Evolutionary conservation across 2,113 vertebrate genomes (phyloP), one percentile per base, ranked within the genome.

Genomic region (Ammodytes dubius): DNA sequence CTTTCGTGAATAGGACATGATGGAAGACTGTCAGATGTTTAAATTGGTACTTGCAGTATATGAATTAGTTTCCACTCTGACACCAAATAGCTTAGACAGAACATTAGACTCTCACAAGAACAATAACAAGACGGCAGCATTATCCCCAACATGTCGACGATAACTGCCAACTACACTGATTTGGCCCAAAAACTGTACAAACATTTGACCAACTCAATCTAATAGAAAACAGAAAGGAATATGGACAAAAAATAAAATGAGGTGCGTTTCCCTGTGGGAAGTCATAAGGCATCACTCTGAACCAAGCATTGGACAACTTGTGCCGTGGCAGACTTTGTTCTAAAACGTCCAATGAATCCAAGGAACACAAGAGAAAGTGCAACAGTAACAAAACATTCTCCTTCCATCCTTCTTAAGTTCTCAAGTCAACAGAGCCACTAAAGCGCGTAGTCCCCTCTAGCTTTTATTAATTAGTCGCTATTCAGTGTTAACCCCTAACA

Each of bases 261-360:
- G n/a, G 35, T 56, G 57, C 6, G 12, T 69, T 76, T 70, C 57
- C 49, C 12, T 66, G 7, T 46, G 42, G 53, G 68, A 74, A 52
- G 54, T 80, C 27, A 78, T 82, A 92, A 94, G 94, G 94, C 93
- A 92, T 74, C 68, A 85, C 54, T 81, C 12, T 45, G 12, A 64
- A 66, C 43, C 6, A 17, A 57, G 2, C 12, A 45, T 43, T 70
- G 50, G 71, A 9, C 8, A n/a, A 19, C 42, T 64, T 56, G 54
- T 53, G 46, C n/a, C 1, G 47, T 10, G 39, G 17, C n/a, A 19
- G 7, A 64, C 42, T 37, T 57, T 47, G 19, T 46, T 67, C 12
- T 43, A 12, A 47, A 27, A 74, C 6, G 2, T 47, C 12, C 11
- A 15, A 60, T 12, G 1, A 42, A 47, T 49, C 47, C 35, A 61